phyloP scores from a whole-genome alignment of 2,888 invertebrate genomes.

The Dynastes hyllus region DNA sequence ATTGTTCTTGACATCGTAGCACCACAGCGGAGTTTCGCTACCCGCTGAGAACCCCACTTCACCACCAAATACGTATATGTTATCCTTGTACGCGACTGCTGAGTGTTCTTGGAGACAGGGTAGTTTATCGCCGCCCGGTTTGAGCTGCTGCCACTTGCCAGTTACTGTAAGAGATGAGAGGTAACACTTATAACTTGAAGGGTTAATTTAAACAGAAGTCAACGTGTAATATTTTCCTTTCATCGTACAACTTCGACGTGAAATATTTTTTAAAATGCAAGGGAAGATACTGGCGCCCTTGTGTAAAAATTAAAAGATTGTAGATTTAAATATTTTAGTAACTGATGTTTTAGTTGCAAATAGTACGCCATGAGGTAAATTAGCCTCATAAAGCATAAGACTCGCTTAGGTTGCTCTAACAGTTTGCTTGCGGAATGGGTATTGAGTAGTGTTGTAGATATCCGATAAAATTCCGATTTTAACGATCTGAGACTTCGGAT shows the following conservation, averaged over 20 bases:
- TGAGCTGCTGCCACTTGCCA: constrained; percentile 84
- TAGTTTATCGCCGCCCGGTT: constrained; percentile 80
- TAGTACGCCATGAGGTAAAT: too few relatives aligned
- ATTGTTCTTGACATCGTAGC: constrained; percentile 81
- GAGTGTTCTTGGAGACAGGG: constrained; percentile 91
- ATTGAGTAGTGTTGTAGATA: too few relatives aligned
- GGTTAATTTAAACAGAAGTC: not conserved
- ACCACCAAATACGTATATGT: constrained; percentile 90
- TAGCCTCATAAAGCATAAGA: too few relatives aligned
- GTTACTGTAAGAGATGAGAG: constrained; percentile 72
- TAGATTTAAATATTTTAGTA: too few relatives aligned
- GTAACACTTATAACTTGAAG: not conserved
- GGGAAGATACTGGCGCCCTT: too few relatives aligned
- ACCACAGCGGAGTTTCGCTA: constrained; percentile 89
- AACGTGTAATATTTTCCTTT: not conserved
- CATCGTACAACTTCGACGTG: too few relatives aligned
- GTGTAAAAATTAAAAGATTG: too few relatives aligned
- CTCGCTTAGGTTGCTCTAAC: too few relatives aligned
- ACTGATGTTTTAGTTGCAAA: too few relatives aligned
- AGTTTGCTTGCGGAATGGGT: too few relatives aligned
- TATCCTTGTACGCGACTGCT: constrained; percentile 83
- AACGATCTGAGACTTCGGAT: too few relatives aligned
- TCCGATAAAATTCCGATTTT: too few relatives aligned
- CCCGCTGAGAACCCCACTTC: constrained; percentile 86
- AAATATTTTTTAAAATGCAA: not conserved